Conservation (phyloP, 2,888 invertebrate species). For the Caenorhabditis japonica region DNA sequence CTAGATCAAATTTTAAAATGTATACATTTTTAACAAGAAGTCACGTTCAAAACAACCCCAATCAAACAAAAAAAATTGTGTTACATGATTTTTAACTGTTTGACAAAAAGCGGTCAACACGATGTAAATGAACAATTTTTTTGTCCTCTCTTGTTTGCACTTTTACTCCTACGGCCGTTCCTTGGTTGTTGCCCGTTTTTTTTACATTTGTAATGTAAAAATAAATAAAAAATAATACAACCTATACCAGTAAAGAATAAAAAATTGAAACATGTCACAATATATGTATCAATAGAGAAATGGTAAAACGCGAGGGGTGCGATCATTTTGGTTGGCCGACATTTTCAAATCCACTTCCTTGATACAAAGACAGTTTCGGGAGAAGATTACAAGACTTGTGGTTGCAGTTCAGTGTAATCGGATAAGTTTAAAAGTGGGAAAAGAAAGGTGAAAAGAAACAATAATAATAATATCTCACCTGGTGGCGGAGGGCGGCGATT, state of each 20-base stretch:
- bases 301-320: too few species aligned
- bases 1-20: too few species aligned
- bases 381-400: slow-evolving; percentile 18
- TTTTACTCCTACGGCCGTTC: too few species aligned
- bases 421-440: slow-evolving; percentile 13
- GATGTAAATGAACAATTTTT: slow-evolving; percentile 1
- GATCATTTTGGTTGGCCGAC: slow-evolving; percentile 46
- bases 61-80: slow-evolving; percentile 14
- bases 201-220: too few species aligned
- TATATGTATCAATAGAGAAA: slow-evolving; percentile 21
- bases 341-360: slow-evolving; percentile 36
- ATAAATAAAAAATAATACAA: too few species aligned
- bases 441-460: background rate
- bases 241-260: too few species aligned
- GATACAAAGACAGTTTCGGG: slow-evolving; percentile 3
- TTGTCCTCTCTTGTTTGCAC: slow-evolving; percentile 27
- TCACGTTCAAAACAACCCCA: background rate
- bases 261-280: too few species aligned
- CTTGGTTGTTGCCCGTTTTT: too few species aligned
- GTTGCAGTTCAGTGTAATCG: slow-evolving; percentile 21
- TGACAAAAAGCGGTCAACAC: slow-evolving; percentile 24
- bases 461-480: slow-evolving; percentile 28
- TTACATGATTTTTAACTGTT: slow-evolving; percentile 2
- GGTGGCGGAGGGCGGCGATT: slow-evolving; percentile 55
- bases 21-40: background rate